phyloP scores from a whole-genome alignment of 2,797 vertebrate species.

The Poecilia picta region DNA sequence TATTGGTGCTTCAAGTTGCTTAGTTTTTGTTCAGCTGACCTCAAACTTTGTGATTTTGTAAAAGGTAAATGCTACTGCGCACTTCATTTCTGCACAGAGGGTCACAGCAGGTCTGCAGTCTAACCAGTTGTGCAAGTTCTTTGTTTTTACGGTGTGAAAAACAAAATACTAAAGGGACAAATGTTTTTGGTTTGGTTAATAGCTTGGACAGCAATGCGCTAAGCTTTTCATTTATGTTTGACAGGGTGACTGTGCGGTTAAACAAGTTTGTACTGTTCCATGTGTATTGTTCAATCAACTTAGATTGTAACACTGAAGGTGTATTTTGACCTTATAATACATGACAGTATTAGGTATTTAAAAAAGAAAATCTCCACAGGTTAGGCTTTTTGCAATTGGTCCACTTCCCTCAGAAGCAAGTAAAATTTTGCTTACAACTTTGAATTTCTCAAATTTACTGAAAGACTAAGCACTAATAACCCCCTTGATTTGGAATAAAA shows the following conservation, averaged over 20 bases:
- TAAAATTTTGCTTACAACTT: background rate
- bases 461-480: constrained; percentile 19
- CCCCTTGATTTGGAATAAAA: constrained; percentile 18
- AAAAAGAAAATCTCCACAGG: background rate
- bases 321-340: background rate
- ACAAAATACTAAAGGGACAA: background rate
- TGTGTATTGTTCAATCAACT: background rate
- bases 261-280: background rate
- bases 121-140: background rate
- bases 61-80: background rate
- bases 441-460: constrained; percentile 12
- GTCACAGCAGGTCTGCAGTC: background rate
- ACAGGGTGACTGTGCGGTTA: background rate
- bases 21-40: background rate
- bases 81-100: background rate
- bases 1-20: background rate
- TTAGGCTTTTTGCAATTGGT: background rate
- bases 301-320: background rate
- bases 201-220: background rate
- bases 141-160: background rate
- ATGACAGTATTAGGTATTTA: background rate
- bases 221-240: background rate
- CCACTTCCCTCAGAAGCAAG: background rate
- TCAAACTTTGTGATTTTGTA: background rate
- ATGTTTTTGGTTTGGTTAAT: background rate